These are phyloP conservation scores for Paramuricea clavata DNA, from an alignment of 92 coral and sea anemone species.

Conservation along the genomic window DNA sequence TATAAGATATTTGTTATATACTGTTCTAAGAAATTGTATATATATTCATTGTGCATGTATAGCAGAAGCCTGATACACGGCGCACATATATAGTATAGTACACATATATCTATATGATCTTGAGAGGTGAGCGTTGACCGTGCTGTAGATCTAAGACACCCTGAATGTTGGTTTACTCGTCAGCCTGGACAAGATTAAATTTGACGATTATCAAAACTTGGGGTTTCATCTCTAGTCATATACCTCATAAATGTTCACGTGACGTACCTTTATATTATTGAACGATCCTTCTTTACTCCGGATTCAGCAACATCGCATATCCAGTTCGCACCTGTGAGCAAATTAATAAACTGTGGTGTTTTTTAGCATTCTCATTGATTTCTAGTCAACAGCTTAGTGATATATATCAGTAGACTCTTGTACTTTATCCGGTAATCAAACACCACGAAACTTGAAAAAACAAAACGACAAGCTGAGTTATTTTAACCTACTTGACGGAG, in stretches of 20 bases:
- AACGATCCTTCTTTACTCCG: neutral
- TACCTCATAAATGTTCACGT: neutral
- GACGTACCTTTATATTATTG: neutral
- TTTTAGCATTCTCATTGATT: neutral
- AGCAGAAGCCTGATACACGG: too few species aligned
- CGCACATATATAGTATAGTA: too few species aligned
- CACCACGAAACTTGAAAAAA: slow-evolving; percentile 7
- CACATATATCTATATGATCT: too few species aligned
- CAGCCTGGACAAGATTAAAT: too few species aligned
- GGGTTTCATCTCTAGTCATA: too few species aligned
- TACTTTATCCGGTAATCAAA: slow-evolving; percentile 23
- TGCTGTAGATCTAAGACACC: too few species aligned
- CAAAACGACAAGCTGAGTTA: slow-evolving; percentile 9
- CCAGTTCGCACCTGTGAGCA: neutral
- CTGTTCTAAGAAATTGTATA: too few species aligned
- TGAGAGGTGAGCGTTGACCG: too few species aligned
- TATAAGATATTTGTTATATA: too few species aligned
- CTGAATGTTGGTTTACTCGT: too few species aligned
- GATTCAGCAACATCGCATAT: neutral
- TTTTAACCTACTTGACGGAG: slow-evolving; percentile 16
- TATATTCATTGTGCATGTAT: too few species aligned
- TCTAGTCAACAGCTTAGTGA: slow-evolving; percentile 19
- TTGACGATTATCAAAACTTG: too few species aligned
- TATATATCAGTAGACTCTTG: neutral
- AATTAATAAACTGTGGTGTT: neutral